Conservation (phyloP, 1,140 invertebrate species). For the Trissolcus basalis region DNA sequence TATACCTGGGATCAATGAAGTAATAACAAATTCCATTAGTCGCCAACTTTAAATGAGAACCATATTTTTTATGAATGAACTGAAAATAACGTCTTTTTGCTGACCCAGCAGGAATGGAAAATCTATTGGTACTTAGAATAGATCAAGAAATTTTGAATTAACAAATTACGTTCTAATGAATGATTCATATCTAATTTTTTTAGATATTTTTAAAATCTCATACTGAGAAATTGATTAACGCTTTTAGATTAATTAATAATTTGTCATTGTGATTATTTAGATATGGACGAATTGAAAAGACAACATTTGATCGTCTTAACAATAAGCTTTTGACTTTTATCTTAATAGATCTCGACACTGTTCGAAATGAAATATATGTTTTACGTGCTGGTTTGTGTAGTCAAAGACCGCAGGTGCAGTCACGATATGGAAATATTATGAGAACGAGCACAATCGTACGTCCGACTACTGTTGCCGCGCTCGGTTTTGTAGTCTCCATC, state of each 20-base stretch:
- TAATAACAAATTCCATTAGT: slow-evolving; percentile 47
- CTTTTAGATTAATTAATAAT: too few species aligned
- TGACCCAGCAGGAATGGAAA: too few species aligned
- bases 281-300: too few species aligned
- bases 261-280: too few species aligned
- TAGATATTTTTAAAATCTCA: too few species aligned
- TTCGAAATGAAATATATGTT: slow-evolving; percentile 28
- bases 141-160: too few species aligned
- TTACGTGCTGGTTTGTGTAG: slow-evolving; percentile 27
- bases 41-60: slow-evolving; percentile 24
- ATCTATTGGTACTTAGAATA: too few species aligned
- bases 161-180: too few species aligned
- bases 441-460: slow-evolving; percentile 5
- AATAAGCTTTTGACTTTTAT: background rate
- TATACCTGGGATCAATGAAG: slow-evolving; percentile 37
- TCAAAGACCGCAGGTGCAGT: slow-evolving; percentile 61
- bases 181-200: too few species aligned
- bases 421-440: slow-evolving; percentile 70
- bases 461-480: background rate
- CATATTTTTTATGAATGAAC: slow-evolving; percentile 4
- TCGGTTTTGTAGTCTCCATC: slow-evolving; percentile 22
- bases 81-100: background rate
- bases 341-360: slow-evolving; percentile 12
- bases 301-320: too few species aligned
- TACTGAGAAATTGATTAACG: too few species aligned